Base-by-base conservation (phyloP, 2,888 invertebrate species). In the Pachycephus smyrnensis region DNA sequence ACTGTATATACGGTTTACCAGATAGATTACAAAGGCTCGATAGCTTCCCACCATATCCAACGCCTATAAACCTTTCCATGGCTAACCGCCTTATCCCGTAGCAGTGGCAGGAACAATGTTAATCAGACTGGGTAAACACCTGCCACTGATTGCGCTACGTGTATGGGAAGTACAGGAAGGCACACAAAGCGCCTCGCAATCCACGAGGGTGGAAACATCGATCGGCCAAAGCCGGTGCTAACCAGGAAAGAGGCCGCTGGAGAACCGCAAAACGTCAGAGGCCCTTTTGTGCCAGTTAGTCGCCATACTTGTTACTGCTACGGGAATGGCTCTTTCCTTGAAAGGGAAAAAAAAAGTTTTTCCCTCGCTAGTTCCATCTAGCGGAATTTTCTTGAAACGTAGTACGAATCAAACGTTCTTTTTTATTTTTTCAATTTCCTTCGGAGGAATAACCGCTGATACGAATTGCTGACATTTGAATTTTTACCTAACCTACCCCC, bases 111-210 rank as follows among this genome's bases (percentile, higher is more conserved):
- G 82, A 86, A 85, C 85, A 87, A 84, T 86, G 89, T 88, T 89
- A 89, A 89, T 89, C 89, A 89, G 86, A 84, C 85, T 86, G 84
- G 83, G 89, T 86, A 89, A 89, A 89, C 86, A 89, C 86, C 88
- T 87, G 86, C 79, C 86, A 79, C 85, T 88, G 89, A 89, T 89
- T 89, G 88, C 84, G 82, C 84, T 82, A 71, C 71, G 84, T 87
- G 84, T 84, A 82, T 82, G 81, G 85, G 86, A 82, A 87, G 86
- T 82, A 82, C 81, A 84, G 77, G 80, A 76, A 80, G 76, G 77
- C 80, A 75, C 68, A 74, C 73, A 75, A 80, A 84, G 83, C 82
- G 82, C 79, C 79, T 73, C 79, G 79, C 79, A 83, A 86, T 85
- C 82, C 81, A 82, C 81, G 76, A 84, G 84, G 82, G 84, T 82